These are phyloP conservation scores for Perognathus longimembris DNA, from an alignment of 2,113 vertebrate genomes.

Conservation along the genomic window DNA sequence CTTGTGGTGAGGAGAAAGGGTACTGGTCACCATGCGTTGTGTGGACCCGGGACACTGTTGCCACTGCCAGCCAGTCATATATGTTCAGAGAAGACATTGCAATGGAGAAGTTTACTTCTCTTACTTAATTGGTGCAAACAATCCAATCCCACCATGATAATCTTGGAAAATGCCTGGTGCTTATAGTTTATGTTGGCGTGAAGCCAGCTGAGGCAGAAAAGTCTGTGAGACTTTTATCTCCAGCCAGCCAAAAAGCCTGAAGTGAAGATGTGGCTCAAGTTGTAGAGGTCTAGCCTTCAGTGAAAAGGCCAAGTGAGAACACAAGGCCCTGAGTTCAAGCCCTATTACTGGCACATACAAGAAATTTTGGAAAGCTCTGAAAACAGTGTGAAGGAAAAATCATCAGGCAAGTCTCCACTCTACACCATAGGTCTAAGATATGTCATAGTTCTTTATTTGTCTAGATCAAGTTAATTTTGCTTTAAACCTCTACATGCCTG, in stretches of 20 bases:
- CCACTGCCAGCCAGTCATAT: not conserved
- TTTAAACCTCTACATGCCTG: not conserved
- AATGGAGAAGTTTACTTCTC: not conserved
- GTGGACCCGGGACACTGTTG: not conserved
- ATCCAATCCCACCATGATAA: not conserved
- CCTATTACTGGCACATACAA: too few relatives aligned
- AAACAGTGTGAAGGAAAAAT: not conserved
- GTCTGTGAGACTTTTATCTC: too few relatives aligned
- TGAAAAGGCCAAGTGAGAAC: too few relatives aligned
- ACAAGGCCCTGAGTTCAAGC: too few relatives aligned
- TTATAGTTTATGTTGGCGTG: too few relatives aligned
- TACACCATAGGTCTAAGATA: not conserved
- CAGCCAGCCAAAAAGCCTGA: too few relatives aligned
- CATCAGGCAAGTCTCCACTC: not conserved
- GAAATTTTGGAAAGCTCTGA: not conserved
- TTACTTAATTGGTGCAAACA: conserved; percentile 5
- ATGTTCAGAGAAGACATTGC: not conserved
- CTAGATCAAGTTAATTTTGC: conserved; percentile 50
- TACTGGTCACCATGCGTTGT: not conserved
- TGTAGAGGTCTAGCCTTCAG: too few relatives aligned
- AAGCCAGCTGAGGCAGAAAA: too few relatives aligned
- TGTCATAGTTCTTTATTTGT: conserved; percentile 41
- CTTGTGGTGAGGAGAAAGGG: not conserved
- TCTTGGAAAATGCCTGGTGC: not conserved
- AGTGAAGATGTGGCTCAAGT: too few relatives aligned